Percentiles rank a stretch among this genome's conserved stretches.
Conservation (phyloP, 1,140 invertebrate species). For the Chelonus insularis region DNA sequence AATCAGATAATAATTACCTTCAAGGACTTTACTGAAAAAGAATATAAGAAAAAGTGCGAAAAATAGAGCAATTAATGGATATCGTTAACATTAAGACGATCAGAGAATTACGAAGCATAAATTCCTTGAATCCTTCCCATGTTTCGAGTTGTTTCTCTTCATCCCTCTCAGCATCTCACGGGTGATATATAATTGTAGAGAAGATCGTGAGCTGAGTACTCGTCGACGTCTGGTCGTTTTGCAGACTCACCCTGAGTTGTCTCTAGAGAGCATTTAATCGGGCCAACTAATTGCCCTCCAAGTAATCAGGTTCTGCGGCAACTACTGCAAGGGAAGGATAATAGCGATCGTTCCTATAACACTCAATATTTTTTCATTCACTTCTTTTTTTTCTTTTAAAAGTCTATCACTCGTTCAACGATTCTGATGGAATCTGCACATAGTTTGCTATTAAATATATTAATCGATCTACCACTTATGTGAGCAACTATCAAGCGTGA, state of each 20-base stretch:
- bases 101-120: conserved; percentile 21
- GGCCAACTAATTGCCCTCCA: conserved; percentile 23
- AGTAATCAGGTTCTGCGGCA: conserved; percentile 21
- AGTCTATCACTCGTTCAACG: background rate
- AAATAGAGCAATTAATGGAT: conserved; percentile 20
- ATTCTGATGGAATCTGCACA: background rate
- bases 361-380: background rate
- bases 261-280: conserved; percentile 26
- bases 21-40: too few relatives aligned
- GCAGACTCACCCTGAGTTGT: conserved; percentile 20
- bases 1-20: too few relatives aligned
- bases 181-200: conserved; percentile 20
- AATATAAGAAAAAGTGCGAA: background rate
- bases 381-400: background rate
- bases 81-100: conserved; percentile 7
- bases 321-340: background rate
- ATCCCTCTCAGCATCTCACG: conserved; percentile 8
- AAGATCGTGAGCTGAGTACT: conserved; percentile 19
- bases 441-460: conserved; percentile 21
- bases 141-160: background rate
- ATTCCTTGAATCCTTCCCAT: conserved; percentile 3
- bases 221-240: conserved; percentile 14
- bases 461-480: conserved; percentile 17
- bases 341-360: background rate
- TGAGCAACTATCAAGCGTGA: conserved; percentile 12